Evolutionary conservation across 2,113 vertebrate genomes (phyloP).

Genomic region (Urocynchramus pylzowi): DNA sequence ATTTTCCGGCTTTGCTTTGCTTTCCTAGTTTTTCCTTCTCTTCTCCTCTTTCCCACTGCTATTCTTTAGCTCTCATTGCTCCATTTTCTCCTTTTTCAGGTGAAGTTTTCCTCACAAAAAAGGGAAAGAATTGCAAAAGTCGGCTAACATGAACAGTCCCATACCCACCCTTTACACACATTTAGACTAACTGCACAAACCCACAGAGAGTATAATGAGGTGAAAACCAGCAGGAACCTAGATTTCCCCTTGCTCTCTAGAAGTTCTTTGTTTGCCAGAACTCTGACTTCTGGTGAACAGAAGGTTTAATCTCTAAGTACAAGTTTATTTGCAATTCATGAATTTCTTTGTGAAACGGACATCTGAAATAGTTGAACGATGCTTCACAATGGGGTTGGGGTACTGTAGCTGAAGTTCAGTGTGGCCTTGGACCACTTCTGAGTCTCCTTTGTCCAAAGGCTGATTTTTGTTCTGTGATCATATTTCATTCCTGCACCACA

Average conservation of each 20-base stretch:
- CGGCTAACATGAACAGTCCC: not conserved
- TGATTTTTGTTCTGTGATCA: not conserved
- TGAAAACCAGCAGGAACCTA: conserved; percentile 18
- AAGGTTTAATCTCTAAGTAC: conserved; percentile 4
- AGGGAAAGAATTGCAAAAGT: not conserved
- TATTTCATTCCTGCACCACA: not conserved
- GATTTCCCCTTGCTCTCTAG: not conserved
- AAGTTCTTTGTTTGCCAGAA: conserved; percentile 36
- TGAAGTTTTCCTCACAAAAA: not conserved
- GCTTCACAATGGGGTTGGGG: not conserved
- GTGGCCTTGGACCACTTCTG: not conserved
- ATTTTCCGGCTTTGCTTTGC: not conserved
- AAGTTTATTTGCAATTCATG: conserved; percentile 32
- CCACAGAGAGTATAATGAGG: conserved; percentile 14
- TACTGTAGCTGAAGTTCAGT: not conserved
- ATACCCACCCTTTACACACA: not conserved
- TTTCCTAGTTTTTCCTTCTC: not conserved
- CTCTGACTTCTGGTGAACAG: conserved; percentile 23
- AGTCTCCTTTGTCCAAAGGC: not conserved
- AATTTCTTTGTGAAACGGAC: conserved; percentile 21
- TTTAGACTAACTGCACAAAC: not conserved
- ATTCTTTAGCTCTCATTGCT: not conserved
- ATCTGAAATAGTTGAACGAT: not conserved
- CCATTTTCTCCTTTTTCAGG: not conserved
- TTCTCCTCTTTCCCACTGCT: not conserved